Evolutionary conservation across 2,113 vertebrate genomes (phyloP), one percentile per base, ranked within the genome.

Genomic region (Brachyhypopomus occidentalis): DNA sequence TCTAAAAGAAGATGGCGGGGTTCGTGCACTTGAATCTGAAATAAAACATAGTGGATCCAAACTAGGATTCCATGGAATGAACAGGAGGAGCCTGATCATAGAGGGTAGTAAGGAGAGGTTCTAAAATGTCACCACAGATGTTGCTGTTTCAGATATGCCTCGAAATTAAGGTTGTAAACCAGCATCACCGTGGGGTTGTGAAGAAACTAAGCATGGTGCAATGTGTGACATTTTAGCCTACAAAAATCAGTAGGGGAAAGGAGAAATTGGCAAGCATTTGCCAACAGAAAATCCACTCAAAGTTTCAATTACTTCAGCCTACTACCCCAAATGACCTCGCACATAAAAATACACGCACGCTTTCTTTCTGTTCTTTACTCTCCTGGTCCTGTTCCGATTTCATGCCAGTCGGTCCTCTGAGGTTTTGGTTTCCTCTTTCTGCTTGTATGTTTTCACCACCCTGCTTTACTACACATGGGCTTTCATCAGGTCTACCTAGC

Each of bases 1-100:
- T 69, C 52, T 78, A 69, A 64, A 30, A 72, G 82, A 70, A 58
- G 67, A 64, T 58, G 30, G 12, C 25, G 55, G 71, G 23, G 38
- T 14, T 38, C 30, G 23, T 81, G 60, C 52, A n/a, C 25, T 48
- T 22, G 9, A 72, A 64, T 58, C 73, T 71, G 66, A 73, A 64
- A 36, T 45, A 48, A 77, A 80, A 59, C 34, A 30, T n/a, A 22
- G 3, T 78, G 34, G 17, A 41, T 80, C 58, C 72, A 80, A 56
- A 55, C 59, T 56, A 25, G 77, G 56, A 62, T 79, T 79, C n/a
- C 25, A 7, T 73, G 22, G 59, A 30, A 30, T 73, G 19, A 45
- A 52, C 14, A 9, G 30, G 9, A 41, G 52, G 36, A 80, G 58
- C 17, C 48, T 66, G 58, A n/a, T 25, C 17, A 60, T 60, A 9